These are phyloP conservation scores for Cryptotermes secundus DNA, from an alignment of 1,140 invertebrate genomes.

Conservation along the genomic window DNA sequence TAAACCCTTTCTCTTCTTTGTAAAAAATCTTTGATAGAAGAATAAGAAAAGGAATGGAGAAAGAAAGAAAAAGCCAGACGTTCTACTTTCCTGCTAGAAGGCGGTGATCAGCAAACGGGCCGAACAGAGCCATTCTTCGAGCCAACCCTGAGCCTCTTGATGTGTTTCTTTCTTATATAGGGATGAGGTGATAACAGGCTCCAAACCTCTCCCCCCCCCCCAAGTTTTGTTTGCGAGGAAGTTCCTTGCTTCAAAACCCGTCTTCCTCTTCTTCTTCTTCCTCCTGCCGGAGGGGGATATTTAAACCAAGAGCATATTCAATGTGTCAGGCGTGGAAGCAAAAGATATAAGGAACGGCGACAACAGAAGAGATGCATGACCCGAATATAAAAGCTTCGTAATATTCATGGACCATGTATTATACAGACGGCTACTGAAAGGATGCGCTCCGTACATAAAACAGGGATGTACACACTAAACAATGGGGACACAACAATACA, in stretches of 20 bases:
- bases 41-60: not conserved
- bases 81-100: not conserved
- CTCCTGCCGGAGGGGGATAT: not conserved
- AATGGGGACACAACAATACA: not conserved
- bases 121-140: not conserved
- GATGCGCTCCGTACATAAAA: not conserved
- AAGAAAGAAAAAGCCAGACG: not conserved
- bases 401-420: conserved; percentile 10
- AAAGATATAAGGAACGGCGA: not conserved
- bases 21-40: not conserved
- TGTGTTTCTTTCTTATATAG: not conserved
- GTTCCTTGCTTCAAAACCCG: conserved; percentile 17
- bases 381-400: not conserved
- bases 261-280: not conserved
- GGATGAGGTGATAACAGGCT: not conserved
- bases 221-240: not conserved
- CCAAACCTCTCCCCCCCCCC: not conserved
- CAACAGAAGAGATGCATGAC: not conserved
- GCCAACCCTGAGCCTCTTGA: not conserved
- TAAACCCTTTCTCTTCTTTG: not conserved
- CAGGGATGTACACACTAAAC: not conserved
- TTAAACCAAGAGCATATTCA: conserved; percentile 10
- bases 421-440: not conserved
- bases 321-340: not conserved
- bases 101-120: not conserved